Evolutionary conservation across 2,113 vertebrate genomes (phyloP).

Genomic region (Oreochromis niloticus): DNA sequence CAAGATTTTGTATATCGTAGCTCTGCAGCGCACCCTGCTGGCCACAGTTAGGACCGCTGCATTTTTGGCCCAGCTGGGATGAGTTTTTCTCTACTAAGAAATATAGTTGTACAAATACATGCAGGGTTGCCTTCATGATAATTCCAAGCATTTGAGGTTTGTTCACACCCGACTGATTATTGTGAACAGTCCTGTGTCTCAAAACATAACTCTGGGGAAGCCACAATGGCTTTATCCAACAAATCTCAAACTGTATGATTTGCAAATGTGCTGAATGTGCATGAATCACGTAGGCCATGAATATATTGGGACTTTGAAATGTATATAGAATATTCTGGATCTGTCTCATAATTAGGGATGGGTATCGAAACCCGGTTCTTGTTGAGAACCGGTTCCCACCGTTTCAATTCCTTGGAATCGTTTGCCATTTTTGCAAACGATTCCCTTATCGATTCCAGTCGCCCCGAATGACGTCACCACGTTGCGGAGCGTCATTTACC

Average conservation of each 20-base stretch:
- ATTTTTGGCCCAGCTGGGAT: background rate
- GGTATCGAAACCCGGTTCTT: no score
- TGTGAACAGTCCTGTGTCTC: background rate
- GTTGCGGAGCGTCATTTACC: no score
- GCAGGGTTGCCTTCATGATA: background rate
- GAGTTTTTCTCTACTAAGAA: background rate
- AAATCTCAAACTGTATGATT: background rate
- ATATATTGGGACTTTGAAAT: background rate
- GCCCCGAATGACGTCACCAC: no score
- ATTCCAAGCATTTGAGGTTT: background rate
- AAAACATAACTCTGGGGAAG: background rate
- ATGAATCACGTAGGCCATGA: fast-evolving
- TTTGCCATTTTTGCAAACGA: no score
- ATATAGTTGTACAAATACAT: background rate
- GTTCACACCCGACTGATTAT: background rate
- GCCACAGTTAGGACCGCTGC: background rate
- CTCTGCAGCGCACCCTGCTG: background rate
- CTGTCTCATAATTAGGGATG: background rate
- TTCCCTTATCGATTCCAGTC: no score
- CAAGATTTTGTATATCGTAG: background rate
- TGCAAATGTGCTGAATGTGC: background rate
- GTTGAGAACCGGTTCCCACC: no score
- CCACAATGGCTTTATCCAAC: background rate
- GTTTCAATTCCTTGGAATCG: no score
- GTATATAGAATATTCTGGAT: background rate